These are phyloP conservation scores for Seriola aureovittata DNA, from an alignment of 2,113 vertebrate genomes.

Conservation along the genomic window DNA sequence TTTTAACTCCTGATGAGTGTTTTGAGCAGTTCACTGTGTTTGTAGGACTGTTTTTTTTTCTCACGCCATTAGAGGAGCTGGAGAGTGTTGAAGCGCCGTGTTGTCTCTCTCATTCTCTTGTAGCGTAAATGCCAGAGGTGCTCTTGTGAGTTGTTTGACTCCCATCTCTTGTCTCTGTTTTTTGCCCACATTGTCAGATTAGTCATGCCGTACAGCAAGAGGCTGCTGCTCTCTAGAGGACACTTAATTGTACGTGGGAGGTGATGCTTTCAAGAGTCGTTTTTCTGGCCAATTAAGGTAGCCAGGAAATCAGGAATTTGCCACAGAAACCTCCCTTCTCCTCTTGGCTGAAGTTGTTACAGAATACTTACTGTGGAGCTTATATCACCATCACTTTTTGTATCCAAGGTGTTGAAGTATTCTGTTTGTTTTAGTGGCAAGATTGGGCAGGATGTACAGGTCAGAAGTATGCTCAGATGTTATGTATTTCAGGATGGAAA, in stretches of 20 bases:
- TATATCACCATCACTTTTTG: neutral
- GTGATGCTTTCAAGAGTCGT: conserved; percentile 70
- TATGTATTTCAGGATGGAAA: conserved; percentile 48
- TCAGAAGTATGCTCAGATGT: conserved; percentile 9
- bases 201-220: conserved; percentile 76
- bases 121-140: conserved; percentile 69
- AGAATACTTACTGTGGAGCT: conserved; percentile 5
- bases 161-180: conserved; percentile 64
- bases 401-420: conserved; percentile 18
- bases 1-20: conserved; percentile 25
- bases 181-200: conserved; percentile 82
- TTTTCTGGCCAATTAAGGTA: conserved; percentile 75
- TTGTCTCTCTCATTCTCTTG: conserved; percentile 44
- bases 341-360: neutral
- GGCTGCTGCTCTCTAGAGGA: conserved; percentile 70
- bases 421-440: conserved; percentile 28
- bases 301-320: conserved; percentile 71
- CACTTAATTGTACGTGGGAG: conserved; percentile 80
- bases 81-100: conserved; percentile 20
- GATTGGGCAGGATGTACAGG: conserved; percentile 23
- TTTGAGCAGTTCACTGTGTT: conserved; percentile 32
- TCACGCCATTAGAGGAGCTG: conserved; percentile 38
- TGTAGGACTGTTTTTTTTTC: conserved; percentile 1
- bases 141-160: conserved; percentile 70
- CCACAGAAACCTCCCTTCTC: conserved; percentile 40